Base-by-base conservation (phyloP, 2,888 invertebrate species). In the Tachystola acroxantha region DNA sequence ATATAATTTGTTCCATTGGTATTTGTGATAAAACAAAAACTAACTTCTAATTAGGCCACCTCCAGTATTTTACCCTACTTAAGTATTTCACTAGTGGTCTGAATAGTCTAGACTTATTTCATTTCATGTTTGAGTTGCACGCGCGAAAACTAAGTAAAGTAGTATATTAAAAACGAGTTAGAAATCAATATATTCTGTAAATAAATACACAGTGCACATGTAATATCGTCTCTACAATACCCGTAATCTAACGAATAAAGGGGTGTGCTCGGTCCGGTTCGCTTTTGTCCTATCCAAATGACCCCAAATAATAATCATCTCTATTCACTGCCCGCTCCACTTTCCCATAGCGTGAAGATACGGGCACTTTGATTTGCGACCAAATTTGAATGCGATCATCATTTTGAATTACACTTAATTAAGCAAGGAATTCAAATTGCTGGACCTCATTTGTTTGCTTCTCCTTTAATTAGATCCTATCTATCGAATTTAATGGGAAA, bases 311-410 rank as follows among this genome's bases (percentile, higher is more conserved):
- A 78, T 76, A 78, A 84, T 81, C 69, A 82, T 75, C 66, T 63
- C 65, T 64, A 80, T 80, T 80, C 75, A 81, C 63, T 59, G 60
- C 39, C 58, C 64, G 62, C 59, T 72, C 70, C 64, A 74, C 56
- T 80, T 86, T 85, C 85, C 79, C 85, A 84, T 76, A 73, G 59
- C 57, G 43, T 30, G 48, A 72, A 71, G 78, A 86, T 86, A 86
- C 84, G 85, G 85, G 85, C 68, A 73, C 69, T 82, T 65, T 81
- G 82, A 82, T 82, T 82, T 73, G 68, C 70, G 63, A 72, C 56
- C 59, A 55, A 56, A 76, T 81, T 77, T 82, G 76, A 82, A 82
- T 82, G 67, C 63, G 58, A 64, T 61, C 69, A 65, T 68, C 36
- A 37, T 38, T 66, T 57, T 67, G 73, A 74, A 79, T 79, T 76